Base-by-base conservation (phyloP, 2,888 invertebrate genomes). In the Calephelis perditalis region DNA sequence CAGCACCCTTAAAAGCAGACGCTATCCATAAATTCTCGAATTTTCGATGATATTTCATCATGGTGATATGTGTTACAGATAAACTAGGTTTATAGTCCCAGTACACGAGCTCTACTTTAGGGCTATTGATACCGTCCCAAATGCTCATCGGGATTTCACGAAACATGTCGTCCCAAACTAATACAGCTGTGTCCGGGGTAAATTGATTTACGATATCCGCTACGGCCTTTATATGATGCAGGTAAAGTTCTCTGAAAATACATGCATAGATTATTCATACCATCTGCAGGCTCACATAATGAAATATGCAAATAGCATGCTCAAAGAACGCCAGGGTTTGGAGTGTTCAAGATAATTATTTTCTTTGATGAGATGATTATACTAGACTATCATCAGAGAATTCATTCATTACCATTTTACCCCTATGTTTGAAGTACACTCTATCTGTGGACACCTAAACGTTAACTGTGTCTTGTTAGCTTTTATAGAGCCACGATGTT, bases 151-250 rank as follows among this genome's bases (percentile, higher is more conserved):
- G 84, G 44, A 94, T 89, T 8, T 86, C 79, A 35, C 95, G 86
- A 60, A 96, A 91, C 92, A 96, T 95, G 72, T 97, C 97, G 71
- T 96, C 96, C 96, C 96, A 97, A 75, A 96, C 94, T 11, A 97
- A 87, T 6, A 94, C 82, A 4, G 84, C 92, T 0, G 94, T 77
- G 1, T 82, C 68, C 0, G 92, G 91, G 71, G 89, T 91, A 3
- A 84, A 78, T 10, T 75, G 70, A 61, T 82, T 86, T 2, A 94
- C 80, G 46, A 90, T 79, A 9, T 73, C 76, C 0, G 92, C 89
- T 6, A 95, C 79, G 15, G 75, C 77, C n/a, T 80, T 82, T 0
- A 95, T 89, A 72, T 96, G 95, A 57, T 91, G 77, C 5, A 94
- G 70, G 73, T 94, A 95, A 37, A 96, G 75, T 56, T 92, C 82